Percentiles rank a stretch among this genome's conserved stretches.
These are phyloP conservation scores for Uropetala carovei DNA, from an alignment of 2,888 invertebrate species.

Conservation along the genomic window DNA sequence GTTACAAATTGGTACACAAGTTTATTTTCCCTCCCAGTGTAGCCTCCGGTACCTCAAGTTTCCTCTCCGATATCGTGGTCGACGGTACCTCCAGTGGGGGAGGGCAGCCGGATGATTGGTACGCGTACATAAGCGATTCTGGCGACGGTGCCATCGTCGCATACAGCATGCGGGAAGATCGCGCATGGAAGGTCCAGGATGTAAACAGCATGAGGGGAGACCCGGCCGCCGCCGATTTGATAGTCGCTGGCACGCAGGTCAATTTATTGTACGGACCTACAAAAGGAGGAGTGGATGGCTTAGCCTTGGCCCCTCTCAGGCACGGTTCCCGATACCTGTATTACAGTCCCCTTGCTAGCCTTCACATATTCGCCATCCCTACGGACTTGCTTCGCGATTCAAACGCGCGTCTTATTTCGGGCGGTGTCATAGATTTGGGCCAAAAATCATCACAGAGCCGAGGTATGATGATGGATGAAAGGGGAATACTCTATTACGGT, in stretches of 20 bases:
- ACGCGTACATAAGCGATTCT: conserved; percentile 86
- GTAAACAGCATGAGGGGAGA: conserved; percentile 80
- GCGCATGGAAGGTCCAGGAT: conserved; percentile 85
- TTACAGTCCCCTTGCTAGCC: conserved; percentile 84
- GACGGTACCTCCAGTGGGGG: conserved; percentile 74
- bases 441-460: conserved; percentile 83
- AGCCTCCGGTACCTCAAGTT: conserved; percentile 78
- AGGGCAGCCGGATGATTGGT: conserved; percentile 79
- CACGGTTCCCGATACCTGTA: conserved; percentile 80
- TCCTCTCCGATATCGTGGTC: conserved; percentile 85
- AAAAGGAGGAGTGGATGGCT: conserved; percentile 55
- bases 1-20: conserved; percentile 75
- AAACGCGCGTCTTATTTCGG: conserved; percentile 71
- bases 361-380: conserved; percentile 81
- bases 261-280: conserved; percentile 42
- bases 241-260: conserved; percentile 75
- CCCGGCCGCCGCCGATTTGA: conserved; percentile 75
- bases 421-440: conserved; percentile 80
- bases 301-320: conserved; percentile 72
- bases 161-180: conserved; percentile 80
- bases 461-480: conserved; percentile 86
- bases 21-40: conserved; percentile 81
- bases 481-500: conserved; percentile 83
- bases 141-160: conserved; percentile 79
- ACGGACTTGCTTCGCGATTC: conserved; percentile 78